Evolutionary conservation across 1,140 invertebrate species (phyloP).

Genomic region (Drosophila cardini): DNA sequence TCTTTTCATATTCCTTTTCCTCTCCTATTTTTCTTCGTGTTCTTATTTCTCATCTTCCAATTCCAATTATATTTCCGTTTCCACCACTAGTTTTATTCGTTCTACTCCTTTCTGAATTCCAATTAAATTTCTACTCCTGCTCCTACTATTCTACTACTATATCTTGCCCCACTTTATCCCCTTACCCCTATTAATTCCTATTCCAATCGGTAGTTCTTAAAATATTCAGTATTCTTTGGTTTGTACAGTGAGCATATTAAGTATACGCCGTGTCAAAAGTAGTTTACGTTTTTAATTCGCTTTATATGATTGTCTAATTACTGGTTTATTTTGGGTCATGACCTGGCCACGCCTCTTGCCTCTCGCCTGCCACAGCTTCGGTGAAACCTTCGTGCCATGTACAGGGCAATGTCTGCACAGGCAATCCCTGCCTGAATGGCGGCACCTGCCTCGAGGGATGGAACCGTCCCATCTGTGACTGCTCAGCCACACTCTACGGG

Average conservation of each 20-base stretch:
- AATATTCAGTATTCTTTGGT: neutral
- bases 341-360: neutral
- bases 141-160: too few relatives aligned
- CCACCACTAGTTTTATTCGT: too few relatives aligned
- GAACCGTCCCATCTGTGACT: slow-evolving; percentile 98
- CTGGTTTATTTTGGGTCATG: slow-evolving; percentile 5
- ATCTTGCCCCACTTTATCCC: too few relatives aligned
- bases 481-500: slow-evolving; percentile 93
- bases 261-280: neutral
- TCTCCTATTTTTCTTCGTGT: too few relatives aligned
- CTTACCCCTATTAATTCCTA: too few relatives aligned
- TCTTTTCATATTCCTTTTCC: too few relatives aligned
- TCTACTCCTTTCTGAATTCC: too few relatives aligned
- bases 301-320: neutral
- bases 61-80: too few relatives aligned
- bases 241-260: neutral
- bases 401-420: slow-evolving; percentile 90
- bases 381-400: slow-evolving; percentile 94
- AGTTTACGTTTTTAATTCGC: too few relatives aligned
- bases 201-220: too few relatives aligned
- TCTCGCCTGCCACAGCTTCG: slow-evolving; percentile 88
- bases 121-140: too few relatives aligned
- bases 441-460: slow-evolving; percentile 96
- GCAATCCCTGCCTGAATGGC: slow-evolving; percentile 94
- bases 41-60: too few relatives aligned